phyloP scores from a whole-genome alignment of 2,888 invertebrate species.

The Lagria hirta region DNA sequence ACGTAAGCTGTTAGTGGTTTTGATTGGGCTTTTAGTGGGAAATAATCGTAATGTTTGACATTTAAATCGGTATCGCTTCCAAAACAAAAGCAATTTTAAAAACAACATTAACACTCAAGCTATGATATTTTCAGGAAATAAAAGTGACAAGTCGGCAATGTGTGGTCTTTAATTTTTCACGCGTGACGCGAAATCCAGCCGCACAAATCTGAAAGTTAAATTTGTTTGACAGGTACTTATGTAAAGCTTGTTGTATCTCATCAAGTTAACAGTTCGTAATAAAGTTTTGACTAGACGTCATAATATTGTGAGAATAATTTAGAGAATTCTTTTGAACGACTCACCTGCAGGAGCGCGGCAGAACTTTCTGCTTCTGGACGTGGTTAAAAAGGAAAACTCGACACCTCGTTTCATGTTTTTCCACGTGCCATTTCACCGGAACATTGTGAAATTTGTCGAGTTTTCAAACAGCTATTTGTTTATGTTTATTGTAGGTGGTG shows the following conservation, averaged over 20 bases:
- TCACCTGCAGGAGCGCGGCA: neutral
- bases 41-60: no score
- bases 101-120: no score
- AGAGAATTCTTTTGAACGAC: neutral
- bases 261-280: conserved; percentile 13
- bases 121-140: no score
- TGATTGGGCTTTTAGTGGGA: no score
- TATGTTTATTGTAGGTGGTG: conserved; percentile 14
- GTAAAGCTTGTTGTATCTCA: conserved; percentile 16
- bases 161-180: neutral
- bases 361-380: neutral
- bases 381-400: conserved; percentile 3
- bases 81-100: no score
- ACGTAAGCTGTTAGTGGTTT: no score
- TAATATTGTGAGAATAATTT: conserved; percentile 5
- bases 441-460: conserved; percentile 9
- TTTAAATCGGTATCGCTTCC: no score
- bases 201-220: conserved; percentile 6
- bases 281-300: conserved; percentile 8
- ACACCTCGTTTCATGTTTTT: conserved; percentile 22
- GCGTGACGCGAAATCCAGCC: conserved; percentile 1
- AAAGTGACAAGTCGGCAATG: conserved; percentile 6
- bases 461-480: conserved; percentile 17
- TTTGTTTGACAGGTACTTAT: conserved; percentile 15
- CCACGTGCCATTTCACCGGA: conserved; percentile 14